A percentile compares a stretch with the other conserved stretches of the same genome.
phyloP scores from a whole-genome alignment of 2,888 invertebrate genomes.

The Mythimna loreyi region DNA sequence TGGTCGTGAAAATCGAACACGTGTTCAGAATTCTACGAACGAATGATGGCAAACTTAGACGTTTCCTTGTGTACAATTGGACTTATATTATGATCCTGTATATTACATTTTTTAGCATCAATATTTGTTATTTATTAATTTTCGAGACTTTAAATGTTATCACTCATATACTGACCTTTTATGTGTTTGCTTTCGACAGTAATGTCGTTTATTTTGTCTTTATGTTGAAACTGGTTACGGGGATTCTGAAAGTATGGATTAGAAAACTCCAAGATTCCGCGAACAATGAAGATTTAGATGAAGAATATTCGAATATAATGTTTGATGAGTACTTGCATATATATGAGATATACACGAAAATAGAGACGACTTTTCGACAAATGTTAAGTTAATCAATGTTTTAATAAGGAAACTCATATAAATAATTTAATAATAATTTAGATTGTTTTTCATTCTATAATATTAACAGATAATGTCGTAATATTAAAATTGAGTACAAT shows the following conservation, averaged over 20 bases:
- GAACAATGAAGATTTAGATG: neutral
- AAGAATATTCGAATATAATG: conserved; percentile 7
- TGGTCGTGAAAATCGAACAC: conserved; percentile 18
- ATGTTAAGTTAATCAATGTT: too few relatives aligned
- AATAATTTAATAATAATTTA: too few relatives aligned
- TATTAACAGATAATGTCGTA: too few relatives aligned
- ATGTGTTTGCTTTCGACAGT: neutral
- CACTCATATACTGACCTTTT: neutral
- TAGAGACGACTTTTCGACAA: neutral
- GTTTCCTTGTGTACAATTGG: conserved; percentile 9
- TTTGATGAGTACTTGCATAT: conserved; percentile 3
- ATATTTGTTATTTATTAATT: neutral
- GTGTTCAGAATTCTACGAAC: neutral
- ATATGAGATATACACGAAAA: conserved; percentile 7
- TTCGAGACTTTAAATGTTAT: too few relatives aligned
- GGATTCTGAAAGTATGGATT: conserved; percentile 19
- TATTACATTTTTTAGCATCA: neutral
- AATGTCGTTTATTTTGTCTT: conserved; percentile 1
- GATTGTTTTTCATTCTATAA: too few relatives aligned
- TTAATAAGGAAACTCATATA: too few relatives aligned
- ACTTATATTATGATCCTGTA: conserved; percentile 6
- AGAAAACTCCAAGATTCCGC: neutral
- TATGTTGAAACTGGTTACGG: conserved; percentile 2
- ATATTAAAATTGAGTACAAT: too few relatives aligned
- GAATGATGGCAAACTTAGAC: neutral